A percentile compares a stretch with the other conserved stretches of the same genome.
These are phyloP conservation scores for Sinodicranocentrus sp. DNA, from an alignment of 2,888 invertebrate genomes.

Conservation along the genomic window DNA sequence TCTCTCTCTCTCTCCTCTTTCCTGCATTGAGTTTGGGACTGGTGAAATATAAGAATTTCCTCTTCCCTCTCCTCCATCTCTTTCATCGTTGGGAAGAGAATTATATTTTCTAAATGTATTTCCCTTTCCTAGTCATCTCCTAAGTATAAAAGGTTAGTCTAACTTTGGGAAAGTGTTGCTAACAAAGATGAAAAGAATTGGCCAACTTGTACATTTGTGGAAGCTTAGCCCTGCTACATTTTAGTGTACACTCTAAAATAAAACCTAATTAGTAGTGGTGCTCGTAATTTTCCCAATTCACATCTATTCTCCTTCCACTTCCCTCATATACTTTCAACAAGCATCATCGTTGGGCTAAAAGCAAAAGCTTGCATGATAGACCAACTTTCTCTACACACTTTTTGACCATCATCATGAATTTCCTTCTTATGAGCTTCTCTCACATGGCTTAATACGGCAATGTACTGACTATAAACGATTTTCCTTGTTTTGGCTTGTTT, in stretches of 20 bases:
- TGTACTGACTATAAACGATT: too few relatives aligned
- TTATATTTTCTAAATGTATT: conserved; percentile 32
- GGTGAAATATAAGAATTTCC: conserved; percentile 9
- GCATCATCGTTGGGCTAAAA: conserved; percentile 25
- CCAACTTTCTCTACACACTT: background rate
- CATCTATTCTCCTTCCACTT: conserved; percentile 50
- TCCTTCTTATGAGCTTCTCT: conserved; percentile 40
- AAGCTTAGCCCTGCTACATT: background rate
- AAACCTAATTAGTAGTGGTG: conserved; percentile 65
- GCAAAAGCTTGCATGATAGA: conserved; percentile 2
- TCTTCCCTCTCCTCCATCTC: background rate
- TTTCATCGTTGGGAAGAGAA: conserved; percentile 1
- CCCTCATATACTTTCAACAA: conserved; percentile 45
- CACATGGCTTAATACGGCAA: too few relatives aligned
- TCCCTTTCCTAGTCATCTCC: too few relatives aligned
- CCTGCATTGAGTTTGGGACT: background rate
- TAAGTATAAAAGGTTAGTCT: background rate
- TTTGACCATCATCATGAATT: conserved; percentile 26
- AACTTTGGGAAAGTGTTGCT: background rate
- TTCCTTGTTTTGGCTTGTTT: too few relatives aligned
- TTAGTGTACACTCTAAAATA: conserved; percentile 44
- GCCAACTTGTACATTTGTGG: background rate
- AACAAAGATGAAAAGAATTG: too few relatives aligned
- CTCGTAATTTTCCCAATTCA: conserved; percentile 66
- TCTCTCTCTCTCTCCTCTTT: background rate